Conservation (phyloP, 2,797 vertebrate species). For the Chelmon rostratus region DNA sequence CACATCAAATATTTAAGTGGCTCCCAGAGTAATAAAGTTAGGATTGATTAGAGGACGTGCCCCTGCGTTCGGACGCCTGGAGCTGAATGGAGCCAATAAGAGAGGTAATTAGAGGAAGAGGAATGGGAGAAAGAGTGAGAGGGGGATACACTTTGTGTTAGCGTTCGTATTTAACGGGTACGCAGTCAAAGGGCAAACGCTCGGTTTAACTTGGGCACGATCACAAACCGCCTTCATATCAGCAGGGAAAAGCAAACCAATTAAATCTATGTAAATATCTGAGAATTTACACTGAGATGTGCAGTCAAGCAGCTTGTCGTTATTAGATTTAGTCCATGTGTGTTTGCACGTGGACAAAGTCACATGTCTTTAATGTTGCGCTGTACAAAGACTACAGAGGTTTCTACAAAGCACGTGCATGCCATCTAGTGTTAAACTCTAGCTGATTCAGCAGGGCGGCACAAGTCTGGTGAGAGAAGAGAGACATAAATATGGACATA, state of each 20-base stretch:
- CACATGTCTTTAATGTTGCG: background rate
- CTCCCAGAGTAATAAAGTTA: conserved; percentile 76
- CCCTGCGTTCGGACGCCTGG: conserved; percentile 58
- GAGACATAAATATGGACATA: background rate
- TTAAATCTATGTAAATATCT: conserved; percentile 52
- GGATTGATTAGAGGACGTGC: conserved; percentile 74
- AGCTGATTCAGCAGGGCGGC: background rate
- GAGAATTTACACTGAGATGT: conserved; percentile 18
- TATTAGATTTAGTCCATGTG: conserved; percentile 19
- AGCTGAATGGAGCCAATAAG: conserved; percentile 76
- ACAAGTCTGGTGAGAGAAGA: background rate
- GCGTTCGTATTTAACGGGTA: conserved; percentile 38
- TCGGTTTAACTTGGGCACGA: conserved; percentile 19
- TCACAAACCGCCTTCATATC: conserved; percentile 13
- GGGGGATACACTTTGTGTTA: conserved; percentile 24
- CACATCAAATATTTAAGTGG: conserved; percentile 79
- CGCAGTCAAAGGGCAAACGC: conserved; percentile 33
- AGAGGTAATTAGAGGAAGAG: conserved; percentile 67
- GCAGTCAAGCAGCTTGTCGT: background rate
- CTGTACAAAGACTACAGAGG: background rate
- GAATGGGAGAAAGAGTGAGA: conserved; percentile 20
- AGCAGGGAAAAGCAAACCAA: conserved; percentile 25
- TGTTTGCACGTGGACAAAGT: background rate
- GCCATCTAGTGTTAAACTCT: conserved; percentile 66
- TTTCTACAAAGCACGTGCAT: conserved; percentile 34